Evolutionary conservation across 2,888 invertebrate genomes (phyloP).

Genomic region (Acanthosepion esculentum): DNA sequence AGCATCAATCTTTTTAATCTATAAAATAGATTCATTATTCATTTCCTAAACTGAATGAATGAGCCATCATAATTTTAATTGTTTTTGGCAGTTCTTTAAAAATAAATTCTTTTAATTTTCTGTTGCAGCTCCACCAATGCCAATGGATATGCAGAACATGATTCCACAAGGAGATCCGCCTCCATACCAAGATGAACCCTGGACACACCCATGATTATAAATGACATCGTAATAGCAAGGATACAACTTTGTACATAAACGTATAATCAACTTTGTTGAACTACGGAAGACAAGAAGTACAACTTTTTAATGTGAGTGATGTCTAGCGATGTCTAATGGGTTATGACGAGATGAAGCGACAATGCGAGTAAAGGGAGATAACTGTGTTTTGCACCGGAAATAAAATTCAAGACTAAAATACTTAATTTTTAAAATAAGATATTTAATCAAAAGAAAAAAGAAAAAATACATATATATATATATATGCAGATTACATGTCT

Average conservation of each 20-base stretch:
- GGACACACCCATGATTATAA: neutral
- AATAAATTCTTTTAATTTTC: too few species aligned
- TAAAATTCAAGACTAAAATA: neutral
- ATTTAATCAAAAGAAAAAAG: neutral
- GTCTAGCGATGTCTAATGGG: neutral
- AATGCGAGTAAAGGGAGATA: neutral
- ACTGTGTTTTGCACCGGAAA: conserved; percentile 6
- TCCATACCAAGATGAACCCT: neutral
- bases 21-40: too few species aligned
- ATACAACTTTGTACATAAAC: neutral
- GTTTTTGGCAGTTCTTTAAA: too few species aligned
- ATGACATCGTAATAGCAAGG: neutral
- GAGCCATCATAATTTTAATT: too few species aligned
- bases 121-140: neutral
- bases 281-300: neutral
- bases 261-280: neutral
- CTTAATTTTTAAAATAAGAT: neutral
- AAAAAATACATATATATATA: neutral
- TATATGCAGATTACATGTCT: neutral
- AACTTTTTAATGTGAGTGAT: neutral
- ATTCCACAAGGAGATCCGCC: neutral
- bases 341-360: neutral
- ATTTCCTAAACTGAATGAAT: too few species aligned
- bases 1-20: too few species aligned
- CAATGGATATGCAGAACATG: conserved; percentile 13